Percentiles rank a stretch among this genome's conserved stretches.
phyloP scores from a whole-genome alignment of 2,888 invertebrate genomes.

The Drosophila barbarae region DNA sequence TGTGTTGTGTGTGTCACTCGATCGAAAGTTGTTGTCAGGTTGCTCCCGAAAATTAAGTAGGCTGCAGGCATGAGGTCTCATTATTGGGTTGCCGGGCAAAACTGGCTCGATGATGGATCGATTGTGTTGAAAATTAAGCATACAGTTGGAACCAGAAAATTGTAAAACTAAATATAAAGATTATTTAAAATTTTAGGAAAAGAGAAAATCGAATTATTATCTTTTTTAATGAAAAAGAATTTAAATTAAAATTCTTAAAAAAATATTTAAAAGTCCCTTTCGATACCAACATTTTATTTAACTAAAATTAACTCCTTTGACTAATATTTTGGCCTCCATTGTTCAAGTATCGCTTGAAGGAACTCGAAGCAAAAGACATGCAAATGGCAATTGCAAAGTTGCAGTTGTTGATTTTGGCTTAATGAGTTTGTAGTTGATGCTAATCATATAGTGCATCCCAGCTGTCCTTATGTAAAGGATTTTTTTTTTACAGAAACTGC shows the following conservation, averaged over 20 bases:
- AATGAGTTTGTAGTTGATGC: constrained; percentile 71
- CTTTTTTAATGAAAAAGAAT: no score
- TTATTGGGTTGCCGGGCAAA: constrained; percentile 22
- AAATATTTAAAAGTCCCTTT: neutral
- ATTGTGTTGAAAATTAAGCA: constrained; percentile 1
- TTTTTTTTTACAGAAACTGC: constrained; percentile 6
- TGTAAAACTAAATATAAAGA: no score
- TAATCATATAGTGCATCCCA: constrained; percentile 51
- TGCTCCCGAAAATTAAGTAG: constrained; percentile 35
- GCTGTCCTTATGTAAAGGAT: constrained; percentile 43
- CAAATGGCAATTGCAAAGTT: constrained; percentile 56
- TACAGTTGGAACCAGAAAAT: constrained; percentile 1
- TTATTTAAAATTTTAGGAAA: no score
- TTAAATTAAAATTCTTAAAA: no score
- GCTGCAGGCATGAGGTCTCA: constrained; percentile 33
- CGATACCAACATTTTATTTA: neutral
- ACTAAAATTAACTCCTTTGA: neutral
- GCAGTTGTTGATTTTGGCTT: constrained; percentile 68
- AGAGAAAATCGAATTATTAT: no score
- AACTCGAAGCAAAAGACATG: constrained; percentile 32
- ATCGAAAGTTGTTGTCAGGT: constrained; percentile 47
- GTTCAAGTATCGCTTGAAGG: neutral
- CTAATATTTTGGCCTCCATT: constrained; percentile 3
- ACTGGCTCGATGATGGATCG: constrained; percentile 34
- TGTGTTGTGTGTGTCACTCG: constrained; percentile 34